phyloP scores from a whole-genome alignment of 2,888 invertebrate genomes.

The Drosophila stalkeri region DNA sequence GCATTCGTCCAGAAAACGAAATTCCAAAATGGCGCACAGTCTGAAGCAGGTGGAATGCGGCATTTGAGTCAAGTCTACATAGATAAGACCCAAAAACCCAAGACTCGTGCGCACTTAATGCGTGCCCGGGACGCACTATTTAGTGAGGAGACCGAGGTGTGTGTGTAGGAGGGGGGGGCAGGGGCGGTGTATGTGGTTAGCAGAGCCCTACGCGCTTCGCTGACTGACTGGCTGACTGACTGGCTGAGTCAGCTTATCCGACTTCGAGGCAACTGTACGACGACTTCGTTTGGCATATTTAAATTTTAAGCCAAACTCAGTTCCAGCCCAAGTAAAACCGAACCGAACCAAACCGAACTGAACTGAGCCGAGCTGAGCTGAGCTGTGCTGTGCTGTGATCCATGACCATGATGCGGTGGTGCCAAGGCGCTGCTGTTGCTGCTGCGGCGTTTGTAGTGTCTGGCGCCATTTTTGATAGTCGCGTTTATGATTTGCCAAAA shows the following conservation, averaged over 20 bases:
- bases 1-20: conserved; percentile 80
- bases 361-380: conserved; percentile 22
- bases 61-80: conserved; percentile 46
- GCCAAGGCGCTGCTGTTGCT: conserved; percentile 41
- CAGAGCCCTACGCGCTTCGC: conserved; percentile 59
- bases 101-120: conserved; percentile 55
- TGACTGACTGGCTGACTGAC: conserved; percentile 49
- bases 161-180: accelerated
- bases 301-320: conserved; percentile 47
- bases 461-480: conserved; percentile 72
- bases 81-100: conserved; percentile 54
- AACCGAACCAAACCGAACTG: neutral
- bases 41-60: conserved; percentile 69
- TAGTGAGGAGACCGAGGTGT: neutral
- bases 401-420: conserved; percentile 63
- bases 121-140: conserved; percentile 33
- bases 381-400: conserved; percentile 65
- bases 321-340: conserved; percentile 29
- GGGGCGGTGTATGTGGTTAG: neutral
- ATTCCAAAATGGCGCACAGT: conserved; percentile 69
- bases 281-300: conserved; percentile 52
- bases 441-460: conserved; percentile 30
- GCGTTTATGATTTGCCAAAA: conserved; percentile 68
- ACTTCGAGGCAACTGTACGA: conserved; percentile 62
- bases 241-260: conserved; percentile 58